A percentile compares a stretch with the other conserved stretches of the same genome.
Conservation (phyloP, 2,113 vertebrate genomes). For the Megaptera novaeangliae region DNA sequence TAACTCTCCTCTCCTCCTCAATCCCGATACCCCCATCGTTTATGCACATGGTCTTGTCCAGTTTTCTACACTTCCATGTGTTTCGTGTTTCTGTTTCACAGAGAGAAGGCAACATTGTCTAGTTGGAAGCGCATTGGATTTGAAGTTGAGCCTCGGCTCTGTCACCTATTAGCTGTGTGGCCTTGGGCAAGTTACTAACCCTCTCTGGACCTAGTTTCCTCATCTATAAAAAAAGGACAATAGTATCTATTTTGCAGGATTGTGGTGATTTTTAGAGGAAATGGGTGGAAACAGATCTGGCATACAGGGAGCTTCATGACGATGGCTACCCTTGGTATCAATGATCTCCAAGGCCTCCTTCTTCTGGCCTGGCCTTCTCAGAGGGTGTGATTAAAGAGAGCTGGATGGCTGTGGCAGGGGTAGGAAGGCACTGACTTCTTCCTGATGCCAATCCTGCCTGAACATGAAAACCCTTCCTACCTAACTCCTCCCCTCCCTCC, state of each 20-base stretch:
- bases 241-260: not conserved
- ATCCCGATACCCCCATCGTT: fast-evolving
- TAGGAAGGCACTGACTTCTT: not conserved
- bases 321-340: not conserved
- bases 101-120: not conserved
- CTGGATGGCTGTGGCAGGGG: too few species aligned
- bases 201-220: not conserved
- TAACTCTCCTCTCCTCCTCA: not conserved
- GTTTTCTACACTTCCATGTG: fast-evolving
- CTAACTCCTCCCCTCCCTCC: not conserved
- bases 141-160: not conserved
- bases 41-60: fast-evolving
- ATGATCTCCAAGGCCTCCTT: not conserved
- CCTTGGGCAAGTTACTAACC: not conserved
- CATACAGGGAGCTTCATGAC: not conserved
- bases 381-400: not conserved
- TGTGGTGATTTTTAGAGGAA: not conserved
- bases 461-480: not conserved
- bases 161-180: not conserved
- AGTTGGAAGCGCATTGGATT: not conserved
- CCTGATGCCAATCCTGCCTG: conserved; percentile 14
- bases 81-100: not conserved
- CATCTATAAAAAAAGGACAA: not conserved
- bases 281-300: not conserved
- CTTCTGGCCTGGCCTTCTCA: not conserved